Conservation (phyloP, 2,888 invertebrate genomes). For the Eubasilissa splendida region DNA sequence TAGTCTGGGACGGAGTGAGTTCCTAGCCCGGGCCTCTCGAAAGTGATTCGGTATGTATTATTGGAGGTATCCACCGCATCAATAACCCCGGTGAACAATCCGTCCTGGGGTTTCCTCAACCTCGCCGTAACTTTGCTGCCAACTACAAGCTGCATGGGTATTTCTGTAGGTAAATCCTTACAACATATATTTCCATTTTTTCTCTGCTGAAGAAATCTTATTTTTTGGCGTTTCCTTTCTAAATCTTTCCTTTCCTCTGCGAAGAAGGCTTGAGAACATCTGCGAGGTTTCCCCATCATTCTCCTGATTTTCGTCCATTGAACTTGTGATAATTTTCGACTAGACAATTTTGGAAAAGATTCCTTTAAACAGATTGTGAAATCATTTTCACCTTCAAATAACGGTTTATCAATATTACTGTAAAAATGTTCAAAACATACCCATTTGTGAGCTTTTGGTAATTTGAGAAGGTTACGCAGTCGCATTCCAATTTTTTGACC, state of each 20-base stretch:
- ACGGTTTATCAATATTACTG: conserved; percentile 95
- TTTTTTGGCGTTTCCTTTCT: conserved; percentile 91
- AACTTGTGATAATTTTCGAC: conserved; percentile 85
- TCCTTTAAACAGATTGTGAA: conserved; percentile 95
- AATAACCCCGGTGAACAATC: conserved; percentile 93
- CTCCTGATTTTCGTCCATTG: conserved; percentile 97
- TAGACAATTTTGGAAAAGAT: conserved; percentile 93
- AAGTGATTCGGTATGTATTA: conserved; percentile 94
- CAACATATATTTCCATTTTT: conserved; percentile 86
- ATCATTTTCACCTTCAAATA: conserved; percentile 97
- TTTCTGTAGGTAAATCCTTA: conserved; percentile 94
- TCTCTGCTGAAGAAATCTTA: conserved; percentile 92
- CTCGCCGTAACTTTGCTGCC: conserved; percentile 96
- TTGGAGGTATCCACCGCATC: conserved; percentile 97
- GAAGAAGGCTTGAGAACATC: conserved; percentile 96
- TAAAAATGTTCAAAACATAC: conserved; percentile 99
- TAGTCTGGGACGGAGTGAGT: conserved; percentile 97
- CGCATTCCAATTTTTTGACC: conserved; percentile 93
- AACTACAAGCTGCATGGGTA: conserved; percentile 94
- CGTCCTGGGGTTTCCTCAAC: conserved; percentile 93
- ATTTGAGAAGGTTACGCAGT: conserved; percentile 91
- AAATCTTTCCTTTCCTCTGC: conserved; percentile 94
- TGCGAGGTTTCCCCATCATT: conserved; percentile 97
- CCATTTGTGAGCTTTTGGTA: conserved; percentile 99
- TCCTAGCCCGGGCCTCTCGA: conserved; percentile 92